These are phyloP conservation scores for Terrapene triunguis DNA, from an alignment of 2,113 vertebrate genomes.

Conservation along the genomic window DNA sequence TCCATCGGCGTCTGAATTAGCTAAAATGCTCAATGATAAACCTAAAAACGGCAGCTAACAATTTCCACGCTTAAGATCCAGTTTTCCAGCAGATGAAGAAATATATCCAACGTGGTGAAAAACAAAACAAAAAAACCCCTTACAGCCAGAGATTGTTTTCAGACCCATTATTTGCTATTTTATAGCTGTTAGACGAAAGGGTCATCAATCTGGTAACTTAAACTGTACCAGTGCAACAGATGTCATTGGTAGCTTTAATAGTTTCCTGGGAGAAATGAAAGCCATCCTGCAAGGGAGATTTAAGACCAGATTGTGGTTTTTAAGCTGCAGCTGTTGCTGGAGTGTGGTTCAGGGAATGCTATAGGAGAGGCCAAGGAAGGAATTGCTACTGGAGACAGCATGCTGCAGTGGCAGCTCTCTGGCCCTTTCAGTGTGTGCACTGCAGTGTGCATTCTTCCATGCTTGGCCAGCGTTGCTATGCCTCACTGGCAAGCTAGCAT, in stretches of 20 bases:
- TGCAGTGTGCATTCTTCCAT: neutral
- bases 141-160: neutral
- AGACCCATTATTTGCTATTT: neutral
- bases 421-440: neutral
- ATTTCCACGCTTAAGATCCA: neutral
- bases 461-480: neutral
- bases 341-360: neutral
- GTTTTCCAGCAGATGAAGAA: neutral
- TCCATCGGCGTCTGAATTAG: neutral
- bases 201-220: neutral
- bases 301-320: neutral
- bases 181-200: neutral
- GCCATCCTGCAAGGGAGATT: neutral
- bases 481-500: neutral
- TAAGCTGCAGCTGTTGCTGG: neutral
- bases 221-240: neutral
- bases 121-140: neutral
- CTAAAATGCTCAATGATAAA: neutral
- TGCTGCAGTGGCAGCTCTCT: neutral
- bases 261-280: neutral
- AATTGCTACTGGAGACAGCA: neutral
- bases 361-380: neutral
- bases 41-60: neutral
- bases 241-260: neutral
- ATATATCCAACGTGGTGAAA: neutral